phyloP scores from a whole-genome alignment of 2,888 invertebrate genomes.

The Drosophila histrio region DNA sequence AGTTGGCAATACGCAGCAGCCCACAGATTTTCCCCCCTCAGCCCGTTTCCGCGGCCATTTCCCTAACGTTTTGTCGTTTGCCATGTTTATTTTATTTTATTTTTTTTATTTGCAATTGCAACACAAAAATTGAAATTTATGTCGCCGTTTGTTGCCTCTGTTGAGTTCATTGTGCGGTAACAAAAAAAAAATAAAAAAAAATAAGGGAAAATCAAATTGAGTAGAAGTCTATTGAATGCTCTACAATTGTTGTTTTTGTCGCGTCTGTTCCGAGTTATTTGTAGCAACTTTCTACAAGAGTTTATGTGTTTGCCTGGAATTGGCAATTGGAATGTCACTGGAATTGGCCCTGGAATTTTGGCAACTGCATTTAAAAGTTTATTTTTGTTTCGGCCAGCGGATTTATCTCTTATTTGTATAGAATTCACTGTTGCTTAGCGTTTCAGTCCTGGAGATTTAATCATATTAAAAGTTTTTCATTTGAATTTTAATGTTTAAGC shows the following conservation, averaged over 20 bases:
- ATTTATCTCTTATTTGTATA: neutral
- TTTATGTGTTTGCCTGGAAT: neutral
- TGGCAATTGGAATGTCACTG: neutral
- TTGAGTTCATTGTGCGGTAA: slow-evolving; percentile 60
- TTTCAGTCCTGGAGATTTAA: neutral
- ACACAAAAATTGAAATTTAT: slow-evolving; percentile 76
- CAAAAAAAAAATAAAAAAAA: slow-evolving; percentile 16
- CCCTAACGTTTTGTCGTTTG: slow-evolving; percentile 34
- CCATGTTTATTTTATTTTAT: neutral
- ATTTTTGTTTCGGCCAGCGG: neutral
- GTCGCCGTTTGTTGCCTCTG: slow-evolving; percentile 49
- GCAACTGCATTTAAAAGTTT: neutral
- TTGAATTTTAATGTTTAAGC: too few relatives aligned
- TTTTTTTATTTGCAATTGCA: slow-evolving; percentile 55
- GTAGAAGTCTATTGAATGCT: slow-evolving; percentile 52
- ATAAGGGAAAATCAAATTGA: slow-evolving; percentile 8
- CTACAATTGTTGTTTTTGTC: slow-evolving; percentile 21
- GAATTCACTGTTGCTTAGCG: neutral
- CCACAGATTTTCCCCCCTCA: slow-evolving; percentile 33
- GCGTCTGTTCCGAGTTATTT: slow-evolving; percentile 6
- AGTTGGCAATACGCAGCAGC: slow-evolving; percentile 57
- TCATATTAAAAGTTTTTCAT: too few relatives aligned
- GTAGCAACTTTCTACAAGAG: slow-evolving; percentile 1
- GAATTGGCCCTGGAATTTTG: neutral
- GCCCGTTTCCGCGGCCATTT: neutral